Percentiles rank a stretch among this genome's conserved stretches.
Evolutionary conservation across 1,140 invertebrate species (phyloP).

Genomic region (Heliconius hermathena): DNA sequence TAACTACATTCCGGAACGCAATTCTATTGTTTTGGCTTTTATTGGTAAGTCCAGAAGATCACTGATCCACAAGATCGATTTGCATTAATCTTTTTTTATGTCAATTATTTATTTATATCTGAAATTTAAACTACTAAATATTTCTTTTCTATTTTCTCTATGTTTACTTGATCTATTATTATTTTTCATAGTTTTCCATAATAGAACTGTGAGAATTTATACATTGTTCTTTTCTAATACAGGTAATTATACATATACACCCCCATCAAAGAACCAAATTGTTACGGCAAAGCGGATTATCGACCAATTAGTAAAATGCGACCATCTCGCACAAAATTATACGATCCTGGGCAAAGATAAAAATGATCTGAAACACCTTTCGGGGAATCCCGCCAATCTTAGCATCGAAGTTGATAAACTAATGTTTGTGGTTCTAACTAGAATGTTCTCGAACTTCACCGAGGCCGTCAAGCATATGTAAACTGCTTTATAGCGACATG

Average conservation of each 20-base stretch:
- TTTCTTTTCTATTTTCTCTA: too few relatives aligned
- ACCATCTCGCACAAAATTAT: background rate
- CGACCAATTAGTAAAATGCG: background rate
- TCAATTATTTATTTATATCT: too few relatives aligned
- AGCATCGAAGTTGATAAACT: background rate
- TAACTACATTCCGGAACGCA: background rate
- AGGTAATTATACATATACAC: background rate
- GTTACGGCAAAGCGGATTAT: background rate
- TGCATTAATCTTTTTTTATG: too few relatives aligned
- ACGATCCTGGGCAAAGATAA: background rate
- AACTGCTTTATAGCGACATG: background rate
- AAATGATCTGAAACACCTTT: background rate
- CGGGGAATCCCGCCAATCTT: background rate
- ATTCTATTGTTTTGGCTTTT: conserved; percentile 3
- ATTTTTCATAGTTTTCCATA: background rate
- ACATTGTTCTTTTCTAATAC: background rate
- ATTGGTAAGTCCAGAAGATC: background rate
- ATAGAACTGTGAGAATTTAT: background rate
- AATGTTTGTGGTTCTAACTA: conserved; percentile 10
- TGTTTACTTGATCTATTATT: too few relatives aligned
- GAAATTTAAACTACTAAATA: too few relatives aligned
- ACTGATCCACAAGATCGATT: too few relatives aligned
- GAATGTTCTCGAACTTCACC: conserved; percentile 3
- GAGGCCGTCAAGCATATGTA: conserved; percentile 6
- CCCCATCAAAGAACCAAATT: background rate